Evolutionary conservation across 2,888 invertebrate species (phyloP).

Genomic region (Diarsia rubi): DNA sequence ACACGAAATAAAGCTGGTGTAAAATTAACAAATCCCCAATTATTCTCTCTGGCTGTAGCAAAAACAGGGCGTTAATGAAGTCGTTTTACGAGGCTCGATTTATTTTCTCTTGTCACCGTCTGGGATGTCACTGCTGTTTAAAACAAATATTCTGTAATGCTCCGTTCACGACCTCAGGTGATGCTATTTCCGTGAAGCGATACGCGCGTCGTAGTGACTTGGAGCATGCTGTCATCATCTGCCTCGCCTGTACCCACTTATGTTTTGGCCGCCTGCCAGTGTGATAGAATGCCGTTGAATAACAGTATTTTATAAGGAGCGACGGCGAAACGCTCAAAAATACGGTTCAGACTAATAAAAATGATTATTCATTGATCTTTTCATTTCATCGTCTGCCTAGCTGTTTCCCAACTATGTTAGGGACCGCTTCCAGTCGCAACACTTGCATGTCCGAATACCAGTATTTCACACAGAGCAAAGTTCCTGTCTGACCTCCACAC

Average conservation of each 20-base stretch:
- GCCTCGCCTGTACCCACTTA: background rate
- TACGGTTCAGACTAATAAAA: too few species aligned
- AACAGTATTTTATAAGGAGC: background rate
- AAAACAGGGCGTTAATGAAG: conserved; percentile 49
- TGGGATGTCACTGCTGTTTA: conserved; percentile 18
- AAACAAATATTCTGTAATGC: conserved; percentile 13
- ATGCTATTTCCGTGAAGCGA: background rate
- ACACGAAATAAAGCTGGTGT: conserved; percentile 23
- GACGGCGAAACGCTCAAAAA: background rate
- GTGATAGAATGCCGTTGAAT: background rate
- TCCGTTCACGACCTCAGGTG: background rate
- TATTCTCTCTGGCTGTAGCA: conserved; percentile 30
- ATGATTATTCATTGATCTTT: too few species aligned
- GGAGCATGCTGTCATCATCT: background rate
- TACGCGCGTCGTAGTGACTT: background rate
- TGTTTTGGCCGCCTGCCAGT: background rate
- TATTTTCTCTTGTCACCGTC: conserved; percentile 48
- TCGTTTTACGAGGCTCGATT: conserved; percentile 38
- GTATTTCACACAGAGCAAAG: too few species aligned
- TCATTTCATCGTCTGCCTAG: too few species aligned
- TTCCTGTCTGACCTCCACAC: background rate
- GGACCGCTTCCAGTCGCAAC: too few species aligned
- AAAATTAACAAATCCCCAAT: conserved; percentile 51
- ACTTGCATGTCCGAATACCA: too few species aligned
- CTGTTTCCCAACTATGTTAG: too few species aligned